Evolutionary conservation across 2,113 vertebrate genomes (phyloP), one percentile per base, ranked within the genome.

Genomic region (Petaurus breviceps): DNA sequence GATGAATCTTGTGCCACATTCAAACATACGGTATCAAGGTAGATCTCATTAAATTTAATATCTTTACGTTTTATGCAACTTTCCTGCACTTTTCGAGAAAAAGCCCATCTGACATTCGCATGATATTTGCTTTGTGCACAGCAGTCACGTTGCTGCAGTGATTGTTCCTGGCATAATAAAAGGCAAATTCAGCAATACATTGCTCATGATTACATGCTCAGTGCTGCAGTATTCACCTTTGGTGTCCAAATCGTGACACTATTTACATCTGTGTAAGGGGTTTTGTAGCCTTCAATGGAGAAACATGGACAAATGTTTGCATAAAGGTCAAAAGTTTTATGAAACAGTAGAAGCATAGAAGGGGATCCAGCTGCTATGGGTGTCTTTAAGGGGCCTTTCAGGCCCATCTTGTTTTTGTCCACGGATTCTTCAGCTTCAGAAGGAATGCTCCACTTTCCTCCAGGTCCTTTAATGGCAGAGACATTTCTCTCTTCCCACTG

Each of bases 1-100:
- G 99, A 99, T 0, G 99, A 99, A 97, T 99, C 99, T 97, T 99
- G 99, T 92, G 99, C 99, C 99, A 99, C 99, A 96, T 99, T 99
- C 93, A 99, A 98, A 97, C 99, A 99, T 47, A 99, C 99, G 43
- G 99, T 99, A 98, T 99, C 99, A 95, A 99, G 98, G 97, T 99
- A 99, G 99, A 99, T 99, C 98, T 99, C 99, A 89, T 99, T 99
- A 98, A 99, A 99, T 97, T 99, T 99, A 84, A 99, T 99, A 95
- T 99, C 99, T 99, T 99, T 99, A 98, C 98, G 97, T 99, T 99
- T 98, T 99, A 99, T 54, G 99, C 99, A 95, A 99, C 99, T 96
- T 99, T 99, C 97, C 99, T 98, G 98, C 99, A 99, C 98, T 99
- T 99, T 92, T 99, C 99, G 90, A 99, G 99, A 98, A 99, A 99